phyloP scores from a whole-genome alignment of 2,888 invertebrate species.

The Cataglyphis rosenhaueri region DNA sequence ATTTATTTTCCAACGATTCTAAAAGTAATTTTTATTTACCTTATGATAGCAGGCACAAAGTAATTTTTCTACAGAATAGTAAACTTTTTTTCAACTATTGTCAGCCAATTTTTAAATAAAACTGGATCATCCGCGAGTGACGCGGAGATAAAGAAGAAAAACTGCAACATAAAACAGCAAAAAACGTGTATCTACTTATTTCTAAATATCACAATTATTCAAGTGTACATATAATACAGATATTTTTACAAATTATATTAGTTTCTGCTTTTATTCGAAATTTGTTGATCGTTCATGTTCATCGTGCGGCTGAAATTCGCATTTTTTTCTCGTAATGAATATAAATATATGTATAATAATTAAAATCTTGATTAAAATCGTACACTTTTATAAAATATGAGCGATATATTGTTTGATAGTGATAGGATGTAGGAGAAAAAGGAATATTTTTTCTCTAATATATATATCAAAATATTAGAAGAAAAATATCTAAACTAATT shows the following conservation, averaged over 20 bases:
- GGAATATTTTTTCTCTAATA: neutral
- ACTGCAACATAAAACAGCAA: slow-evolving; percentile 57
- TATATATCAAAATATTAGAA: neutral
- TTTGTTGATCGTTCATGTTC: slow-evolving; percentile 13
- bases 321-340: slow-evolving; percentile 7
- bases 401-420: neutral
- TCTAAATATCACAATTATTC: slow-evolving; percentile 77
- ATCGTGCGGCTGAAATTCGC: slow-evolving; percentile 21
- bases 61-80: neutral
- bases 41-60: neutral
- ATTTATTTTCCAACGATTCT: neutral
- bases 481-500: neutral
- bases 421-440: neutral
- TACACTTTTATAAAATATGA: neutral
- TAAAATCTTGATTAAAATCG: neutral
- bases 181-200: slow-evolving; percentile 70
- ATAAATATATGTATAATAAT: neutral
- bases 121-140: neutral
- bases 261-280: neutral
- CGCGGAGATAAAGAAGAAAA: slow-evolving; percentile 23
- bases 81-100: slow-evolving; percentile 2
- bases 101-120: neutral
- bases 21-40: slow-evolving; percentile 22
- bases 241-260: slow-evolving; percentile 31
- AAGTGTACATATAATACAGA: slow-evolving; percentile 58